Base-by-base conservation (phyloP, 2,797 vertebrate genomes). In the Rhinophrynus dorsalis region DNA sequence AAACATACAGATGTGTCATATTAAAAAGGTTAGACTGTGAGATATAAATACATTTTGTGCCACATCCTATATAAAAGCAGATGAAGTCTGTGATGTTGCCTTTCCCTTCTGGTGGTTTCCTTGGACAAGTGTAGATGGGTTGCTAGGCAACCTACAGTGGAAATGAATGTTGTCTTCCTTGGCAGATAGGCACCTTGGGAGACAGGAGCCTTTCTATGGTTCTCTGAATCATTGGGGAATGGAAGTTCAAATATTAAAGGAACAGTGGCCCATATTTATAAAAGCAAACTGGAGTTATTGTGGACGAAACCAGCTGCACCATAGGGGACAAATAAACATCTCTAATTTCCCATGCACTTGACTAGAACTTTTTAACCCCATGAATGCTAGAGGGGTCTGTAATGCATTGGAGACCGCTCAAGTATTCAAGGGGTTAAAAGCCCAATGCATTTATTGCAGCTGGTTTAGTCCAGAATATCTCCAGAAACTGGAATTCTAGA, bases 71-170 rank as follows among this genome's bases (percentile, higher is more conserved):
- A 79, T 73, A 83, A 68, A 58, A 80, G 75, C 71, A 60, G 74
- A 78, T 38, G 3, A 74, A 69, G 77, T 83, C 77, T 54, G 18
- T 78, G 76, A 85, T 85, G 81, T 82, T 81, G 81, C 62, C 76
- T 65, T 67, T 74, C 84, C 70, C 68, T 79, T 87, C 76, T 80
- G 78, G 73, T 79, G 38, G 75, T 84, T 80, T 81, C 74, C 67
- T 77, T 75, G 81, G 73, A 77, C 67, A 82, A 81, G 81, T 82
- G 82, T 80, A 85, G 81, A 67, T 71, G 76, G 64, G 90, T 92
- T 92, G 85, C 90, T 90, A 86, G 75, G 90, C 79, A 83, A 90
- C 89, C 55, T 51, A 55, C 68, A 77, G 75, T 75, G 50, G 76
- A 82, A 74, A 61, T 44, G 60, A 68, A 59, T 21, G 58, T 82